Percentiles rank a stretch among this genome's conserved stretches.
These are phyloP conservation scores for Trissolcus brochymenae DNA, from an alignment of 2,888 invertebrate genomes.

Conservation along the genomic window DNA sequence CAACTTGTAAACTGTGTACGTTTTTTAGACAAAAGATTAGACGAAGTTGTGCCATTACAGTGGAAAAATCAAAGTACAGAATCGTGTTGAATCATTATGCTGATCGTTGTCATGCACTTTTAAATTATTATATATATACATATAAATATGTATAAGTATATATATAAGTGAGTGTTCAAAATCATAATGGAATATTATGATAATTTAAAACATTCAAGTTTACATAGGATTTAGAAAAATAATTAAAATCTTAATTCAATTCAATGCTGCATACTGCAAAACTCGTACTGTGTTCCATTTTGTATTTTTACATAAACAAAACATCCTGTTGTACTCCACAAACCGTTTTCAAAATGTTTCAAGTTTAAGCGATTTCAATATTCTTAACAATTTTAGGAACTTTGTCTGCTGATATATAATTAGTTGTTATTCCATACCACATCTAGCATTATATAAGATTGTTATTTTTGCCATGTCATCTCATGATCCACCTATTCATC, in stretches of 20 bases:
- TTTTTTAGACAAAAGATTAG: slow-evolving; percentile 77
- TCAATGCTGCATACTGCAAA: slow-evolving; percentile 34
- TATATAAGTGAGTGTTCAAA: slow-evolving; percentile 38
- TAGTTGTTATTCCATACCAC: too few species aligned
- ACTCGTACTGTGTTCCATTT: slow-evolving; percentile 51
- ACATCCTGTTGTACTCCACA: slow-evolving; percentile 7
- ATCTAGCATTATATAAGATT: too few species aligned
- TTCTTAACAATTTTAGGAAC: too few species aligned
- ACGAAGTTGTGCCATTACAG: slow-evolving; percentile 76
- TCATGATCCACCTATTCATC: too few species aligned
- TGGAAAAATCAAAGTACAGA: slow-evolving; percentile 73
- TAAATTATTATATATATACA: too few species aligned
- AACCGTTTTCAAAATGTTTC: not conserved
- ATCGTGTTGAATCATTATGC: slow-evolving; percentile 32
- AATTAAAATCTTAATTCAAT: slow-evolving; percentile 13
- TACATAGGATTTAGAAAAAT: slow-evolving; percentile 7
- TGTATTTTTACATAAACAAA: slow-evolving; percentile 54
- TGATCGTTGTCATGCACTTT: too few species aligned
- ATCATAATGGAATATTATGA: slow-evolving; percentile 50
- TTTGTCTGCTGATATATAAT: too few species aligned
- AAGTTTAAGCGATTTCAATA: not conserved
- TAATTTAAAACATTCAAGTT: slow-evolving; percentile 30
- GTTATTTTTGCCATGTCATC: too few species aligned
- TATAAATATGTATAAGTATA: not conserved
- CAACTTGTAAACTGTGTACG: slow-evolving; percentile 75